phyloP scores from a whole-genome alignment of 1,140 invertebrate genomes.

The Venustaconcha ellipsiformis region DNA sequence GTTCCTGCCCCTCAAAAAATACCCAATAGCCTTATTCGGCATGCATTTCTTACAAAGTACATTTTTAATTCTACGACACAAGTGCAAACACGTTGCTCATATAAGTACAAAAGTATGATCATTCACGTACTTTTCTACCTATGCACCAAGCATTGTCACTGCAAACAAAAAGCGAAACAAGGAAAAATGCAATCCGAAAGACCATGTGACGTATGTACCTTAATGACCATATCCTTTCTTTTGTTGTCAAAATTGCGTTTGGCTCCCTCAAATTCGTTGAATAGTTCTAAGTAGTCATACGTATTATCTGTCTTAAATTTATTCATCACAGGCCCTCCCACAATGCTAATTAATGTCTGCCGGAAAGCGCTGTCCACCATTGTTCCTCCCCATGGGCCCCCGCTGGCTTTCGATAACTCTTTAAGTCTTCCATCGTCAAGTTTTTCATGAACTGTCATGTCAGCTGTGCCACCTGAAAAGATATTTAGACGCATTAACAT shows the following conservation, averaged over 20 bases:
- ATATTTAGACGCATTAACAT: not conserved
- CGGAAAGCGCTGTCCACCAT: not conserved
- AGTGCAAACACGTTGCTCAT: too few species aligned
- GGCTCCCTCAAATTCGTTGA: conserved; percentile 14
- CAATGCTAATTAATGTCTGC: not conserved
- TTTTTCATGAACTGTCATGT: conserved; percentile 15
- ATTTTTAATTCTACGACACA: too few species aligned
- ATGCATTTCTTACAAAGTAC: too few species aligned
- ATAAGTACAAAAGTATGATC: too few species aligned
- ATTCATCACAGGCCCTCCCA: not conserved
- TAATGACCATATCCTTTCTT: not conserved
- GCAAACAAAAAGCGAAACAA: too few species aligned
- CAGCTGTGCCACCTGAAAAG: conserved; percentile 8
- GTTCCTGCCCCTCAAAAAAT: too few species aligned
- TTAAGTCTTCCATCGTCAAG: not conserved
- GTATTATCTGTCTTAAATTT: conserved; percentile 1
- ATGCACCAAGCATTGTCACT: not conserved
- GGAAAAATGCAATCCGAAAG: not conserved
- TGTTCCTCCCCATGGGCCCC: conserved; percentile 7
- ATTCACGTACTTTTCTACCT: too few species aligned
- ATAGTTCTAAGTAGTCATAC: conserved; percentile 6
- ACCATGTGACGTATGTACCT: not conserved
- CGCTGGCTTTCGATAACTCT: conserved; percentile 1
- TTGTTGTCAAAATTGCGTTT: conserved; percentile 1
- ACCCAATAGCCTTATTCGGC: too few species aligned